Base-by-base conservation (phyloP, 1,140 invertebrate species). In the Aphis gossypii region DNA sequence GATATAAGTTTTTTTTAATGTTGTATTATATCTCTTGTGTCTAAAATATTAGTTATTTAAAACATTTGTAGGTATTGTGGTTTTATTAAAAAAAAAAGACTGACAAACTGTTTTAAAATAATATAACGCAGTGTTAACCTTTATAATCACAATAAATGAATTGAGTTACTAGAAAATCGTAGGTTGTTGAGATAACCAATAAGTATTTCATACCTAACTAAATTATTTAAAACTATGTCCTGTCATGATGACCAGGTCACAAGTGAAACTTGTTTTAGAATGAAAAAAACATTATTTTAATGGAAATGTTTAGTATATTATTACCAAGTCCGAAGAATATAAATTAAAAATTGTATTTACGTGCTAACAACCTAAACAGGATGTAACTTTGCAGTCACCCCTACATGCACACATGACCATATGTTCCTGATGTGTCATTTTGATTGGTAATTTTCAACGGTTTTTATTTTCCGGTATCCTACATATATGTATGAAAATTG, bases 381-480 rank as follows among this genome's bases (percentile, higher is more conserved):
- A 92, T 92, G 46, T 92, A 84, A 92, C 82, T 92, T 44, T 84
- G 91, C 23, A 54, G 91, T 92, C 91, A 92, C 91, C 48, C 60
- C 9, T 92, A 48, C 91, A 11, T 84, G 91, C 91, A 84, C 91
- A 84, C 41, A 35, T 14, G 82, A 44, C 68, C 91, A 92, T 84
- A 92, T 92, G 91, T 82, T 92, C 23, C 90, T 82, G 44, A 92
- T 44, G 60, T 76, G 90, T 92, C 91, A 83, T 92, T 92, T 83
- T 83, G 76, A 82, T 92, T 56, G 91, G 91, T 38, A 48, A 83
- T 92, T 92, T 92, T 92, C 91, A 92, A 92, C 91, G 91, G 91
- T 92, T 92, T 92, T 92, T 92, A 23, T 92, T 48, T 82, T 46
- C 68, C 90, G 90, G 88, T 90, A 54, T 54, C 7, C n/a, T 60